Evolutionary conservation across 2,888 invertebrate genomes (phyloP).

Genomic region (Nomada ruficornis): DNA sequence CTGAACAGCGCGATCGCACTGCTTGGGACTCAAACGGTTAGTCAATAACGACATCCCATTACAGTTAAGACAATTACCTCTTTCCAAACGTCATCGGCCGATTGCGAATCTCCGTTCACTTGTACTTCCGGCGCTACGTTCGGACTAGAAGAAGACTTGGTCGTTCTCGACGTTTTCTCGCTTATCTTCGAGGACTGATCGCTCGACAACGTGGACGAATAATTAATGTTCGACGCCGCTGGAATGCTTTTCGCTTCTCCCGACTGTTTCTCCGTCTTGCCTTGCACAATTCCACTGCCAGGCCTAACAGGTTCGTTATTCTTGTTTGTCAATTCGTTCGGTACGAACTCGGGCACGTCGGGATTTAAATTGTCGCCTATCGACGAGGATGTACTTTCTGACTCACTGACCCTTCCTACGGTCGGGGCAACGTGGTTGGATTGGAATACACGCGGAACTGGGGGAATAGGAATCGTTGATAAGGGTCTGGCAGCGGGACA

Average conservation of each 20-base stretch:
- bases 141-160: slow-evolving; percentile 38
- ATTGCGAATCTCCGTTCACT: slow-evolving; percentile 71
- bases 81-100: slow-evolving; percentile 86
- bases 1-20: too few relatives aligned
- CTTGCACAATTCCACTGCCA: slow-evolving; percentile 65
- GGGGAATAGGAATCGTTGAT: slow-evolving; percentile 89
- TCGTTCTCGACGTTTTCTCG: slow-evolving; percentile 9
- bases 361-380: slow-evolving; percentile 90
- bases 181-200: slow-evolving; percentile 11
- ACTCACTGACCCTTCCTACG: slow-evolving; percentile 73
- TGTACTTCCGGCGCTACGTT: slow-evolving; percentile 44
- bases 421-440: slow-evolving; percentile 74
- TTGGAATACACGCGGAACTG: slow-evolving; percentile 88
- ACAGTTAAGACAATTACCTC: slow-evolving; percentile 83
- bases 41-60: not conserved
- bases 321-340: slow-evolving; percentile 82
- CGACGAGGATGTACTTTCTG: slow-evolving; percentile 75
- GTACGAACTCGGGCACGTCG: slow-evolving; percentile 94
- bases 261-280: slow-evolving; percentile 34
- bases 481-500: slow-evolving; percentile 87
- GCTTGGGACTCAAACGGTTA: too few relatives aligned
- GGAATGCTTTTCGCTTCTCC: slow-evolving; percentile 75
- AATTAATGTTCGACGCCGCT: slow-evolving; percentile 29
- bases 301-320: slow-evolving; percentile 42
- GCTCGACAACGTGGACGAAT: slow-evolving; percentile 22